Evolutionary conservation across 2,113 vertebrate genomes (phyloP).

Genomic region (Entomyzon cyanotis): DNA sequence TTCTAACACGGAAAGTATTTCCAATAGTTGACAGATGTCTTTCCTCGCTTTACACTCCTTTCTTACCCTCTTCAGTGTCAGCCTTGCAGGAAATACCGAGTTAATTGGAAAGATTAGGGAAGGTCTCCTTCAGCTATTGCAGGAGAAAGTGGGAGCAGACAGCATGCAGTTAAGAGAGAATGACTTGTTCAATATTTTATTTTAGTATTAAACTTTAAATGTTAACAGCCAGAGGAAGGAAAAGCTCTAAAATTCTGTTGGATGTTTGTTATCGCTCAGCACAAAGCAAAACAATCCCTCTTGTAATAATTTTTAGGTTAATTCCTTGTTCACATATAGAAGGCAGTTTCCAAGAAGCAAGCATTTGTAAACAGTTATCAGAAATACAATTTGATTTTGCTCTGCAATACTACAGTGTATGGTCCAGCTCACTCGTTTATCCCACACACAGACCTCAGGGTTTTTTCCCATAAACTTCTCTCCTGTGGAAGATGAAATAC

Average conservation of each 20-base stretch:
- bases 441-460: background rate
- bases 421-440: background rate
- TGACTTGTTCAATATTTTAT: background rate
- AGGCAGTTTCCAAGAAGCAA: constrained; percentile 3
- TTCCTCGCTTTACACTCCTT: constrained; percentile 59
- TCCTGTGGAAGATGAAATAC: background rate
- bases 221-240: background rate
- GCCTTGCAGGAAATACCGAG: constrained; percentile 74
- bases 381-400: background rate
- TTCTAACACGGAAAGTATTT: constrained; percentile 50
- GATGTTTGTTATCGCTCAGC: constrained; percentile 13
- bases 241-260: background rate
- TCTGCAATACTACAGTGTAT: background rate
- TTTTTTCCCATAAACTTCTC: background rate
- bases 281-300: background rate
- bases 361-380: constrained; percentile 6
- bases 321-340: background rate
- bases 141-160: constrained; percentile 38
- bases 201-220: constrained; percentile 1
- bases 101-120: constrained; percentile 75
- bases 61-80: constrained; percentile 46
- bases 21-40: constrained; percentile 73
- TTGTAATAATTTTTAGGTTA: background rate
- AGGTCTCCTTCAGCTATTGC: constrained; percentile 67
- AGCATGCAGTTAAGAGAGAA: background rate